A percentile compares a stretch with the other conserved stretches of the same genome.
Evolutionary conservation across 2,797 vertebrate genomes (phyloP).

Genomic region (Rhadinocentrus ornatus): DNA sequence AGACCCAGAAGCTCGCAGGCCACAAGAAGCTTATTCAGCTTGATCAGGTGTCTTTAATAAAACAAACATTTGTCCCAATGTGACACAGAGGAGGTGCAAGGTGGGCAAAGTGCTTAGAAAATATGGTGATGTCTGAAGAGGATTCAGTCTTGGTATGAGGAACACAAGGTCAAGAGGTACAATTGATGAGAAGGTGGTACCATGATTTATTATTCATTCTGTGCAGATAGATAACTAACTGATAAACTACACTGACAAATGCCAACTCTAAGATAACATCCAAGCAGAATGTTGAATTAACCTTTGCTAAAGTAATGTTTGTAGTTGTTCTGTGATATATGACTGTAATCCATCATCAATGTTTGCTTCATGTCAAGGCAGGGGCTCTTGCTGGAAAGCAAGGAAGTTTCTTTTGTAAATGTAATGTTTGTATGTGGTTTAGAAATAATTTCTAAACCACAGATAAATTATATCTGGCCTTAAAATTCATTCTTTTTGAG

Average conservation of each 20-base stretch:
- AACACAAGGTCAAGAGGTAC: constrained; percentile 15
- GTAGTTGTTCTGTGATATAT: constrained; percentile 45
- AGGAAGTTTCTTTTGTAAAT: constrained; percentile 53
- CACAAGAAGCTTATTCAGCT: constrained; percentile 47
- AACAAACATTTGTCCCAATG: constrained; percentile 47
- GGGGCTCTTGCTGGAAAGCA: constrained; percentile 34
- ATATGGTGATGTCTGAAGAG: constrained; percentile 17
- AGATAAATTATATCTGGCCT: too few relatives aligned
- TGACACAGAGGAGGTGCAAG: constrained; percentile 31
- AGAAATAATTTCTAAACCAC: constrained; percentile 78
- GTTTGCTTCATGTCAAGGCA: constrained; percentile 39
- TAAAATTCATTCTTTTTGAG: constrained; percentile 66
- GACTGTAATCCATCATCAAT: constrained; percentile 66
- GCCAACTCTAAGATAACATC: constrained; percentile 23
- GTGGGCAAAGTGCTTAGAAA: constrained; percentile 14
- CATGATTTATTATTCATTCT: constrained; percentile 21
- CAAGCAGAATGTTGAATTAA: constrained; percentile 30
- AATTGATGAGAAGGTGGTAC: constrained; percentile 27
- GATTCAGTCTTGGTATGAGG: neutral
- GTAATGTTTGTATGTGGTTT: constrained; percentile 50
- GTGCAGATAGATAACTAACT: constrained; percentile 28
- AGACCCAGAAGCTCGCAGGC: constrained; percentile 49
- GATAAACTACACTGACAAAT: constrained; percentile 19
- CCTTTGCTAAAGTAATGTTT: constrained; percentile 34
- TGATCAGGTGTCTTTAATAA: constrained; percentile 52